phyloP scores from a whole-genome alignment of 92 coral and sea anemone genomes.

The Paragorgia papillata region DNA sequence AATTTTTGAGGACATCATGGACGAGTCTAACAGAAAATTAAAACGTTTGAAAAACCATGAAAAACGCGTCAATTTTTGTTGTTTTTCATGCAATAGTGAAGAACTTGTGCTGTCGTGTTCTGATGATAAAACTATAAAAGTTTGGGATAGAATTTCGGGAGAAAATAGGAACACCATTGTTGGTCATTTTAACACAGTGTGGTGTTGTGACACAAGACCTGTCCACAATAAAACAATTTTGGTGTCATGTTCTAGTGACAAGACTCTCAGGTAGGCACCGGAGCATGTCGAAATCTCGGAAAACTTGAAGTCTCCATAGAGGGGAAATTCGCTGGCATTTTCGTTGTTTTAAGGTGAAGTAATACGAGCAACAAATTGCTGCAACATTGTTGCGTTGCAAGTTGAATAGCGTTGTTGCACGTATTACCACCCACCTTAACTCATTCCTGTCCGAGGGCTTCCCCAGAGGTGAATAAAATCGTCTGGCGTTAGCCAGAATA shows the following conservation, averaged over 20 bases:
- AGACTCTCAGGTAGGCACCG: slow-evolving; percentile 59
- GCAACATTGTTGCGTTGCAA: no score
- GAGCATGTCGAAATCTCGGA: no score
- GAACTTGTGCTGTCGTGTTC: slow-evolving; percentile 61
- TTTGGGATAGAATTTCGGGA: slow-evolving; percentile 63
- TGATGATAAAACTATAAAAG: slow-evolving; percentile 66
- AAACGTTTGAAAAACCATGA: slow-evolving; percentile 57
- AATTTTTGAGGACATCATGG: slow-evolving; percentile 49
- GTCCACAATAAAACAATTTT: slow-evolving; percentile 37
- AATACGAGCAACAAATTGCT: no score
- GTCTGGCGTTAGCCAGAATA: no score
- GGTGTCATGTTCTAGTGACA: slow-evolving; percentile 74
- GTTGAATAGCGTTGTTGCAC: no score
- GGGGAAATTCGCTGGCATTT: no score
- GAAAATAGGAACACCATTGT: slow-evolving; percentile 29
- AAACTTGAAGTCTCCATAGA: not conserved
- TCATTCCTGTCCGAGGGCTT: no score
- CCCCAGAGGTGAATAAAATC: no score
- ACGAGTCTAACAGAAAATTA: slow-evolving; percentile 9
- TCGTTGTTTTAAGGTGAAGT: no score
- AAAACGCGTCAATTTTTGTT: slow-evolving; percentile 60
- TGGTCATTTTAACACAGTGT: slow-evolving; percentile 68
- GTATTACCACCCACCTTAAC: no score
- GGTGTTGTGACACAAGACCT: slow-evolving; percentile 66
- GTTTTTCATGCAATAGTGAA: slow-evolving; percentile 55